Conservation (phyloP, 2,113 vertebrate species). For the Vombatus ursinus region DNA sequence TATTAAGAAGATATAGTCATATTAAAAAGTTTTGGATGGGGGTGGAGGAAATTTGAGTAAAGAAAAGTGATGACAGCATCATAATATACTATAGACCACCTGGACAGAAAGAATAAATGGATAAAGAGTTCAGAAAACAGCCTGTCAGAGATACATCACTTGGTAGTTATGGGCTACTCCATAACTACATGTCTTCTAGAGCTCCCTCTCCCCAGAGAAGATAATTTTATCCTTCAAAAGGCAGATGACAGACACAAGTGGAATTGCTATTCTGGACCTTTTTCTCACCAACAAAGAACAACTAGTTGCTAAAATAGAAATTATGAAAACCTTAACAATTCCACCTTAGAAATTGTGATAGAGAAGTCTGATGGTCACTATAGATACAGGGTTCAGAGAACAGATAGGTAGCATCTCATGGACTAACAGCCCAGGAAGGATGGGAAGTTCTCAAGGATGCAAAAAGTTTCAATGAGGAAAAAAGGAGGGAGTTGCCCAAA, state of each 20-base stretch:
- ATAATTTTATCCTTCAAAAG: not conserved
- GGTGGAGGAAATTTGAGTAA: not conserved
- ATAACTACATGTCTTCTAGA: not conserved
- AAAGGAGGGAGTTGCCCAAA: not conserved
- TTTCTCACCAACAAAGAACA: not conserved
- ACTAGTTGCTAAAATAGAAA: not conserved
- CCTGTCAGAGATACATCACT: not conserved
- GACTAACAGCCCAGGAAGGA: not conserved
- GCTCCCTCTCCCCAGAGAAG: not conserved
- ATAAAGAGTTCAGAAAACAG: not conserved
- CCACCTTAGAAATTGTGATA: not conserved
- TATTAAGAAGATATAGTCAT: not conserved
- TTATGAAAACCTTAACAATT: not conserved
- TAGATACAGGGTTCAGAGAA: not conserved
- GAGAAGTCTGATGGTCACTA: not conserved
- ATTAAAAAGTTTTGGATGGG: not conserved
- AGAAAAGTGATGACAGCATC: not conserved
- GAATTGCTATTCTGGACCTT: not conserved
- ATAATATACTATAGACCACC: not conserved
- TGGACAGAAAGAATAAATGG: not conserved
- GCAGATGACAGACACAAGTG: not conserved
- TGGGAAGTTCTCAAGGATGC: not conserved
- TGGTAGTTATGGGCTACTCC: not conserved
- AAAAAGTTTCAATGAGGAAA: not conserved
- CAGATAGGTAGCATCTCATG: not conserved